Base-by-base conservation (phyloP, 2,888 invertebrate species). In the Spicauda simplicius region DNA sequence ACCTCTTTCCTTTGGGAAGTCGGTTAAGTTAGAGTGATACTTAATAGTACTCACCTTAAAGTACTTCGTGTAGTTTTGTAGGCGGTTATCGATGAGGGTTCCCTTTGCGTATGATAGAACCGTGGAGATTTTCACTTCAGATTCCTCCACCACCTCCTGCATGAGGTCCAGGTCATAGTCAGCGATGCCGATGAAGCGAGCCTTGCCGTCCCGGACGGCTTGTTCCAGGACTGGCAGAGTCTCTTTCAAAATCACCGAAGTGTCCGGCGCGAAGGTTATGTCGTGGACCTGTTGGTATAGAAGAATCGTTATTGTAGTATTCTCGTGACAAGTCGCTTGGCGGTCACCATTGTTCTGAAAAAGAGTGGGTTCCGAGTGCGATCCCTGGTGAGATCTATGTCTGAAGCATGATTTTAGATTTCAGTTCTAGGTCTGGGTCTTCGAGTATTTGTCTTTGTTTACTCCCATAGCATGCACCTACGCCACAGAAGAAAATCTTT, bases 241-340 rank as follows among this genome's bases (percentile, higher is more conserved):
- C 88, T 99, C 98, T 62, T 97, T 96, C 0, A 98, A 76, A 4
- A 99, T 93, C 11, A 96, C 88, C 53, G 97, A 95, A 19, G 96
- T 84, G 71, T 95, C 95, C 7, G 96, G 95, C 0, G 97, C 97
- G 83, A 98, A 99, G 78, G 98, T 98, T 64, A 97, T 91, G 80
- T 99, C 99, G 80, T 99, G 99, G n/a, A 98, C 95, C 98, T 98
- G 55, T n/a, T n/a, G 45, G n/a, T 5, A 45, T 45, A 6, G 1
- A 7, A n/a, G n/a, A n/a, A n/a, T 2, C 12, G 11, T 37, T 37
- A 11, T 1, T 4, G 1, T 33, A 33, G 33, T 33, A 25, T 25
- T 5, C 25, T 25, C 2, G 25, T 4, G 25, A 25, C 25, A 5
- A 25, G 25, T n/a, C n/a, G n/a, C 25, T 2, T 25, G 25, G 25